Evolutionary conservation across 2,888 invertebrate genomes (phyloP), one percentile per base, ranked within the genome.

Genomic region (Heliconius ethilla): DNA sequence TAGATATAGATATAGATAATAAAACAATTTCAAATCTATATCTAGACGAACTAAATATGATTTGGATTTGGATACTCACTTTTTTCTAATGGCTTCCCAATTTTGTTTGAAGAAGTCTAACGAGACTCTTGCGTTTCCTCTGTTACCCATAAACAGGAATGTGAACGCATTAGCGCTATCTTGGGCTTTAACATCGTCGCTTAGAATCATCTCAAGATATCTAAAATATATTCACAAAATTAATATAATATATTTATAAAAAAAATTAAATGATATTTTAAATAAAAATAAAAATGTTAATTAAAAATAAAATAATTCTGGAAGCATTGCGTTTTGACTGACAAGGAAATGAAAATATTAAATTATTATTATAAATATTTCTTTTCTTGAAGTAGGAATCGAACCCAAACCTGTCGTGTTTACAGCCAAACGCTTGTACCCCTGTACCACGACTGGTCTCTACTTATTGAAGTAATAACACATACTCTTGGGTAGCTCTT

Each of bases 121-220:
- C 0, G 89, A 90, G 0, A 84, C 75, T 25, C 83, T 88, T 1
- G 94, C 89, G 76, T 94, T 94, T 51, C 84, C 84, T 2, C 89
- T 87, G 76, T 90, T 85, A 29, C 94, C 94, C 86, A 91, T 88
- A 80, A 88, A 89, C 13, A 92, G 85, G 87, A 90, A 94, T 0
- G 88, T 88, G 76, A 93, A 88, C 0, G 92, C 94, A 70, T 94
- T 94, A 11, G 91, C 84, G 67, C 91, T 85, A 66, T 94, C 94
- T 82, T 94, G 94, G 3, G 93, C 91, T 80, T 89, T 92, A 6
- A 93, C 88, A 33, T 89, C 86, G 27, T 89, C 87, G 9, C 86
- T 86, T 33, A 93, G 82, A 29, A 93, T 88, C 86, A 89, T 88
- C 27, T 88, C 79, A 66, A 94, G 81, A 81, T 87, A 90, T 76